These are phyloP conservation scores for Myrmophylax atrothorax DNA, from an alignment of 2,113 vertebrate genomes.

Conservation along the genomic window DNA sequence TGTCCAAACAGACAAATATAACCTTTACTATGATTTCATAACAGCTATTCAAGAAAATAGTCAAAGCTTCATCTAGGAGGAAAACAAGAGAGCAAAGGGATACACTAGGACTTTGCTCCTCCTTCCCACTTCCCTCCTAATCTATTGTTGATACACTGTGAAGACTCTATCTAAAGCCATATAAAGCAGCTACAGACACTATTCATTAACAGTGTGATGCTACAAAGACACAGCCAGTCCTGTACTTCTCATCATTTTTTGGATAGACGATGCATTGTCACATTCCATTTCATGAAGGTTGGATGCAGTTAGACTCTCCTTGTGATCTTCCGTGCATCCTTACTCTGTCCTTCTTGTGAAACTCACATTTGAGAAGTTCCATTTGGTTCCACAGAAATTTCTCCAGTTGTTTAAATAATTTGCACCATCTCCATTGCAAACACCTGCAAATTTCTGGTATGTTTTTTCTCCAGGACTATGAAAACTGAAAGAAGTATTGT, in stretches of 20 bases:
- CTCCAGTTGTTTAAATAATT: background rate
- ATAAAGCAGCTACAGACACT: background rate
- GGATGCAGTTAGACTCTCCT: background rate
- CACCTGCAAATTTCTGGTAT: background rate
- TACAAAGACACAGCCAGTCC: background rate
- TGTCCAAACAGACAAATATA: background rate
- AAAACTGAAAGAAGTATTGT: background rate
- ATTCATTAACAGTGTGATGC: background rate
- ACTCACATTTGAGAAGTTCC: background rate
- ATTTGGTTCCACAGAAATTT: background rate
- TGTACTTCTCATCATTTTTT: background rate
- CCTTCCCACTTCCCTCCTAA: background rate
- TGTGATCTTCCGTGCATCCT: background rate
- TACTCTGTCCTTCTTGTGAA: background rate
- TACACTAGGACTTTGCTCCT: background rate
- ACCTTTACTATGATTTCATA: background rate
- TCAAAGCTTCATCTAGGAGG: background rate
- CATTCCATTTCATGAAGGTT: background rate
- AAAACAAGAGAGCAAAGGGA: background rate
- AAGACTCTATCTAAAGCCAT: background rate
- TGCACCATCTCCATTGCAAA: background rate
- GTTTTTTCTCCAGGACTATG: background rate
- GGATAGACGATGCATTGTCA: background rate
- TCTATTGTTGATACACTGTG: background rate
- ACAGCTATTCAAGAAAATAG: background rate